phyloP scores from a whole-genome alignment of 2,888 invertebrate genomes.

The Agonopterix heracliana region DNA sequence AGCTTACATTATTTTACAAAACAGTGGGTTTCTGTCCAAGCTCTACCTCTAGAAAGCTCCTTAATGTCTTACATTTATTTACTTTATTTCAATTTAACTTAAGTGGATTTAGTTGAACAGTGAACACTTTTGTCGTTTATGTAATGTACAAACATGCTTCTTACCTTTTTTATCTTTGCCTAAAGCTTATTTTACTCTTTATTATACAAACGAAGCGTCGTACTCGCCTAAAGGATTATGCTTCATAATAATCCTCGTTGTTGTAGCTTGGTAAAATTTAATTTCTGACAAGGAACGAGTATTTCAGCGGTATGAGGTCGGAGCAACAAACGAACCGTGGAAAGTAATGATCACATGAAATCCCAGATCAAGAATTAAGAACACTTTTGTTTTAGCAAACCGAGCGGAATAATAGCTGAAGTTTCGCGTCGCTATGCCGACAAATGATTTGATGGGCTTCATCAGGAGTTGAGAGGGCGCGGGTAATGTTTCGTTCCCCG shows the following conservation, averaged over 20 bases:
- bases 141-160: too few relatives aligned
- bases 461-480: constrained; percentile 45
- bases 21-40: too few relatives aligned
- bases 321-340: constrained; percentile 48
- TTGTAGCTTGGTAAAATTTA: constrained; percentile 50
- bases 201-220: constrained; percentile 23
- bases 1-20: too few relatives aligned
- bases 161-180: too few relatives aligned
- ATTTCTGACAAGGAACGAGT: constrained; percentile 44
- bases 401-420: constrained; percentile 65
- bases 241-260: constrained; percentile 39
- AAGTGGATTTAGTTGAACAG: too few relatives aligned
- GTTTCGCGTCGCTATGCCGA: constrained; percentile 60
- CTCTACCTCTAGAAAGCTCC: too few relatives aligned
- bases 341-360: constrained; percentile 62
- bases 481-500: constrained; percentile 50
- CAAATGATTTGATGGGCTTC: constrained; percentile 67
- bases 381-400: constrained; percentile 65
- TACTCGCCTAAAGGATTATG: constrained; percentile 39
- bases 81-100: too few relatives aligned
- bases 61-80: too few relatives aligned
- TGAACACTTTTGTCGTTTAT: too few relatives aligned
- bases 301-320: constrained; percentile 27
- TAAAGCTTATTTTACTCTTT: constrained; percentile 36
- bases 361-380: constrained; percentile 65